Base-by-base conservation (phyloP, 2,113 vertebrate species). In the Piprites chloris region DNA sequence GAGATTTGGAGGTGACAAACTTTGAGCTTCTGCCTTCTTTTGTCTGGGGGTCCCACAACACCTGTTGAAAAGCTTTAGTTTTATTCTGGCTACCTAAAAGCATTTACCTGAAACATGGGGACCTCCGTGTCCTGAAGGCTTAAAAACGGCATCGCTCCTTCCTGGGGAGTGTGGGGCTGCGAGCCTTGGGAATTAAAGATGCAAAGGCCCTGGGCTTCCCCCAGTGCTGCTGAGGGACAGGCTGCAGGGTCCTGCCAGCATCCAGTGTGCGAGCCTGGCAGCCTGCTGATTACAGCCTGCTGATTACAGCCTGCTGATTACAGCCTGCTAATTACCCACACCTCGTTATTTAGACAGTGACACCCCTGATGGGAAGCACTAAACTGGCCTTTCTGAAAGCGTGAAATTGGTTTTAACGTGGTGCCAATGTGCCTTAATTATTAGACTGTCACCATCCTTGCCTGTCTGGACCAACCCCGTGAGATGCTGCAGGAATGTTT, bases 401-500 rank as follows among this genome's bases (percentile, higher is more conserved):
- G 0, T 41, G 46, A 47, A 52, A 49, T 39, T 17, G 12, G n/a
- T 55, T 87, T 73, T 81, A 80, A 16, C 0, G 0, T 6, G 53
- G 27, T 46, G 59, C 27, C 33, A 18, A 0, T 9, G n/a, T 44
- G 58, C 19, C 49, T 56, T 47, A 11, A 35, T 26, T 24, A 33
- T 9, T 24, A 44, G 28, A 2, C 22, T 23, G 2, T 3, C 32
- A 37, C 62, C 50, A 8, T 15, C n/a, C 21, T 35, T 41, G n/a
- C 2, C 2, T 6, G 6, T 7, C 42, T 24, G 47, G 35, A 27
- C 24, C 20, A 9, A 27, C 13, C 11, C 12, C 0, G 1, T 2
- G 55, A 32, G 79, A 16, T 55, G 85, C 81, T 73, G 77, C 33
- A 33, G 85, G 72, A 59, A 16, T 4, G 9, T 14, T 1, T 11